Conservation (phyloP, 64 coral and sea anemone genomes). For the Porites australiensis region DNA sequence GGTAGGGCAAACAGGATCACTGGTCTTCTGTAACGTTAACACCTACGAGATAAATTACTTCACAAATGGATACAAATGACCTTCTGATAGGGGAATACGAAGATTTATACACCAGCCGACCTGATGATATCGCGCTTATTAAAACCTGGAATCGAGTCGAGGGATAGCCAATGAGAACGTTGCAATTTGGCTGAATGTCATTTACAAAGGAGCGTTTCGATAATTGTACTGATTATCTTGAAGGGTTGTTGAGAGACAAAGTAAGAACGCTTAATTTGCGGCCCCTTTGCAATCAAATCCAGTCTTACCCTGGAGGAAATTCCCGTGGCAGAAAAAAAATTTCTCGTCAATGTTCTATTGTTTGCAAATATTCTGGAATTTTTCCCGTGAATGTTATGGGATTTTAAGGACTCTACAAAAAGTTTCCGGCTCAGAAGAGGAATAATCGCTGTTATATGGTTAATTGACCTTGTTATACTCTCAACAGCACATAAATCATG, state of each 20-base stretch:
- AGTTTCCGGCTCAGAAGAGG: slow-evolving; percentile 8
- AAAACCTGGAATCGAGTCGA: not conserved
- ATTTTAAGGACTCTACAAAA: slow-evolving; percentile 10
- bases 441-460: not conserved
- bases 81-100: slow-evolving; percentile 45
- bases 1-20: not conserved
- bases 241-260: slow-evolving; percentile 30
- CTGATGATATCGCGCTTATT: slow-evolving; percentile 12
- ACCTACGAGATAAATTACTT: slow-evolving; percentile 47
- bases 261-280: slow-evolving; percentile 5
- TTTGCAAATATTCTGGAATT: not conserved
- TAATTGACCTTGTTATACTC: slow-evolving; percentile 15
- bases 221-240: slow-evolving; percentile 4
- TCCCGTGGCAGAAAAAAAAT: slow-evolving; percentile 5
- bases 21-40: not conserved
- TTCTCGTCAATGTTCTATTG: slow-evolving; percentile 19
- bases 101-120: slow-evolving; percentile 42
- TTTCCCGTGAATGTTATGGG: not conserved
- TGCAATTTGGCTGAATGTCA: not conserved
- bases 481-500: slow-evolving; percentile 38
- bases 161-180: slow-evolving; percentile 1
- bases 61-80: slow-evolving; percentile 60
- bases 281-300: slow-evolving; percentile 39
- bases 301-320: slow-evolving; percentile 13
- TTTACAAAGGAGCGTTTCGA: not conserved